Base-by-base conservation (phyloP, 2,888 invertebrate species). In the Zonitis immaculata region DNA sequence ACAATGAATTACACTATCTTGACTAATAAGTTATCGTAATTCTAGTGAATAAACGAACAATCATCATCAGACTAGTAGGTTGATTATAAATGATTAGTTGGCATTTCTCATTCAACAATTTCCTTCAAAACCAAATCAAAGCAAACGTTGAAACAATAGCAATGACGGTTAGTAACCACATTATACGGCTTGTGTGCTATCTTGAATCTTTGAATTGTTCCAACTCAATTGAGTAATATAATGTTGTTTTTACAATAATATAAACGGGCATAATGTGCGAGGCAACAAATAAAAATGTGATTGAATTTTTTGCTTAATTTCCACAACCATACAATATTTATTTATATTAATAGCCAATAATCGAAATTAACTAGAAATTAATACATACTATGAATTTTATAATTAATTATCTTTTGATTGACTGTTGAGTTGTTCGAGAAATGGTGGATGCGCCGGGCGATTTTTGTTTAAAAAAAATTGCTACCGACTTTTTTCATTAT, bases 121-220 rank as follows among this genome's bases (percentile, higher is more conserved):
- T 18, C 7, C 35, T 35, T 2, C n/a, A n/a, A 35, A 14, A 35
- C 47, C 58, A 60, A 64, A 62, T 64, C 59, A 62, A 62, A 60
- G 60, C 62, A 60, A 61, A 64, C 58, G 61, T 56, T 60, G 55
- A 65, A 64, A 63, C 62, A 65, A 65, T 65, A 61, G 65, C 52
- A 59, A 49, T 51, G 47, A 50, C 58, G 57, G 62, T 58, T 39
- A 42, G 52, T 50, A 57, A 54, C 56, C 55, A 39, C 54, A 54
- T 47, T 50, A 51, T 52, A 56, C 44, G n/a, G n/a, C n/a, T n/a
- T 61, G 61, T 64, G 62, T 57, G 62, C 54, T 64, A 62, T 62
- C 62, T 64, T 51, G 49, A 52, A 61, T 62, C 60, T 42, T 20
- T 1, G 20, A 39, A 39, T 39, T 39, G 20, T 39, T 9, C 9